phyloP scores from a whole-genome alignment of 2,888 invertebrate species.

The Limnephilus marmoratus region DNA sequence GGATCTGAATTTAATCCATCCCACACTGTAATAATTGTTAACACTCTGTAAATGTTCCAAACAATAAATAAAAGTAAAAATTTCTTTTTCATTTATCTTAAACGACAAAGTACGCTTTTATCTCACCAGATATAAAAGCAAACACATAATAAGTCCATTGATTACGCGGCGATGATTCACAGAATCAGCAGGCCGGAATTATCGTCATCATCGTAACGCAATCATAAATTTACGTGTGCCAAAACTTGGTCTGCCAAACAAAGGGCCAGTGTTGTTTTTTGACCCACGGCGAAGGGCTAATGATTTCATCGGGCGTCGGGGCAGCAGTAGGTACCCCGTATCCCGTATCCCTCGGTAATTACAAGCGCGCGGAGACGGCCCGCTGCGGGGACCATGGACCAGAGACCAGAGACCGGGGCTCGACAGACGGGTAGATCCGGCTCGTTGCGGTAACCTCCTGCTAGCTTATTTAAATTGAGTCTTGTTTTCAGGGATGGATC shows the following conservation, averaged over 20 bases:
- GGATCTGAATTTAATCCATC: too few species aligned
- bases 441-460: not conserved
- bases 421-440: not conserved
- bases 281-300: not conserved
- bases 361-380: not conserved
- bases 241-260: not conserved
- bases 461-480: not conserved
- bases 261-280: not conserved
- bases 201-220: not conserved
- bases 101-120: not conserved
- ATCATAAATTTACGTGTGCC: constrained; percentile 2
- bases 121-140: not conserved
- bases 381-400: not conserved
- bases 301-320: not conserved
- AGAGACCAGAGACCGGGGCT: not conserved
- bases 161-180: not conserved
- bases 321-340: not conserved
- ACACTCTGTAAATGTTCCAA: too few species aligned
- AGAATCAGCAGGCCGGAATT: not conserved
- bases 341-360: not conserved
- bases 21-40: too few species aligned
- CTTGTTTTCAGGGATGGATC: not conserved
- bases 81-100: not conserved
- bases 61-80: too few species aligned
- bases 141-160: not conserved